A percentile compares a stretch with the other conserved stretches of the same genome.
Conservation (phyloP, 37 sponge, comb jelly and placozoan genomes). For the Aplysina aerophoba region DNA sequence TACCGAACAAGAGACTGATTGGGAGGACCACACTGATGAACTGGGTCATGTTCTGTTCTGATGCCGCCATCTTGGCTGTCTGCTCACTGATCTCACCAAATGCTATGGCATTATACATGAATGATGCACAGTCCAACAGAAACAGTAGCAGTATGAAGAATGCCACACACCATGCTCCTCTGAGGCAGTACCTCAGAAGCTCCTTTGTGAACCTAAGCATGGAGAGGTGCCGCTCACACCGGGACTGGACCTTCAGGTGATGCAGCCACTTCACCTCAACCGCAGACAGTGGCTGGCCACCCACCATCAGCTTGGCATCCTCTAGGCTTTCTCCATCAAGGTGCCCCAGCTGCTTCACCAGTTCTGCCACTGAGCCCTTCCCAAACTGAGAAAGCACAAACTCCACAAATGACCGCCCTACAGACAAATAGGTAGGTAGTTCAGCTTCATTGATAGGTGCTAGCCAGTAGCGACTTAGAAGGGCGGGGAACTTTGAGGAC, state of each 20-base stretch:
- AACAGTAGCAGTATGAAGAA: constrained; percentile 25
- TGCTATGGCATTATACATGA: constrained; percentile 35
- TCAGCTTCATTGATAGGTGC: constrained; percentile 3
- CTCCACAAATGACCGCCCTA: constrained; percentile 2
- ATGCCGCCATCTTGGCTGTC: neutral
- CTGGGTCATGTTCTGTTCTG: neutral
- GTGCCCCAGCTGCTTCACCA: constrained; percentile 23
- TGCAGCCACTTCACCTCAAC: constrained; percentile 22
- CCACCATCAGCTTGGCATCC: neutral
- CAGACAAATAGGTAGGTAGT: constrained; percentile 1
- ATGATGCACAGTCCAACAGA: constrained; percentile 33
- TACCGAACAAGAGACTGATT: constrained; percentile 31
- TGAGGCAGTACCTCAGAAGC: neutral
- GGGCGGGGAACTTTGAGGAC: neutral
- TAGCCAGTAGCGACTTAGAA: neutral
- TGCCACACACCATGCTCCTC: neutral
- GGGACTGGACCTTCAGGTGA: neutral
- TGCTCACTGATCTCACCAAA: constrained; percentile 28
- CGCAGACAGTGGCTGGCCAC: constrained; percentile 16
- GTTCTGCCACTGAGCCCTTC: neutral
- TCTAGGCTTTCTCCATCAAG: neutral
- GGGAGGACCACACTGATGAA: constrained; percentile 5
- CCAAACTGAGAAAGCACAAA: constrained; percentile 9
- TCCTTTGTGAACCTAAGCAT: neutral
- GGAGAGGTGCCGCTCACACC: neutral